Conservation (phyloP, 2,888 invertebrate genomes). For the Tachystola acroxantha region DNA sequence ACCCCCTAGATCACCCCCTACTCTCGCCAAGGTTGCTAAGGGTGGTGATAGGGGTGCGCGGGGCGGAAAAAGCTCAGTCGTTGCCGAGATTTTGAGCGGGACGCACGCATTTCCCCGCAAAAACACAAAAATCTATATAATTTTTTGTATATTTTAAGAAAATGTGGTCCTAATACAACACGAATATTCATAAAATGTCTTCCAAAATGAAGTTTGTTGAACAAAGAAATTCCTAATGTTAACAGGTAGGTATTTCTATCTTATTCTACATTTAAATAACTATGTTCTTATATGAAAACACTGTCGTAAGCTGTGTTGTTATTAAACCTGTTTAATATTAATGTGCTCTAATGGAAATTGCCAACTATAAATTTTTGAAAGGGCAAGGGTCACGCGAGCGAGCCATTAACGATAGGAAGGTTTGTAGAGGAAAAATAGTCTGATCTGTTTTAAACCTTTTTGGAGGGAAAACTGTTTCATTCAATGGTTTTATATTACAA, state of each 20-base stretch:
- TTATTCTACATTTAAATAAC: not conserved
- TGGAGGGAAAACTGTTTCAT: too few relatives aligned
- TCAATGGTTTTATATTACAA: too few relatives aligned
- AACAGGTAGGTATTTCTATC: not conserved
- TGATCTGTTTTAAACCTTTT: too few relatives aligned
- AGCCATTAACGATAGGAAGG: too few relatives aligned
- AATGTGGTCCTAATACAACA: too few relatives aligned
- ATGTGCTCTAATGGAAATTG: not conserved
- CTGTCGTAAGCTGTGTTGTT: not conserved
- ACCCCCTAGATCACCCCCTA: constrained; percentile 19
- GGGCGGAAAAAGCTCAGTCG: constrained; percentile 37
- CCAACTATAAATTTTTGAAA: not conserved
- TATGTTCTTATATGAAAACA: not conserved
- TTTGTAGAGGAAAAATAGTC: too few relatives aligned
- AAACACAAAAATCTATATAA: not conserved
- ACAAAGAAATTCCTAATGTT: not conserved
- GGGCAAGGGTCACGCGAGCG: not conserved
- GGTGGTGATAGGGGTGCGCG: constrained; percentile 15
- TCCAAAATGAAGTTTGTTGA: not conserved
- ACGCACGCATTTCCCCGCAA: constrained; percentile 21
- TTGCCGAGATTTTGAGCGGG: constrained; percentile 19
- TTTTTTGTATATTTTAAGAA: too few relatives aligned
- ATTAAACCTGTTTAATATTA: not conserved
- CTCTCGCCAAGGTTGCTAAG: constrained; percentile 18
- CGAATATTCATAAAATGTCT: not conserved